Conservation (phyloP, 2,113 vertebrate species). For the Nothoprocta pentlandii region DNA sequence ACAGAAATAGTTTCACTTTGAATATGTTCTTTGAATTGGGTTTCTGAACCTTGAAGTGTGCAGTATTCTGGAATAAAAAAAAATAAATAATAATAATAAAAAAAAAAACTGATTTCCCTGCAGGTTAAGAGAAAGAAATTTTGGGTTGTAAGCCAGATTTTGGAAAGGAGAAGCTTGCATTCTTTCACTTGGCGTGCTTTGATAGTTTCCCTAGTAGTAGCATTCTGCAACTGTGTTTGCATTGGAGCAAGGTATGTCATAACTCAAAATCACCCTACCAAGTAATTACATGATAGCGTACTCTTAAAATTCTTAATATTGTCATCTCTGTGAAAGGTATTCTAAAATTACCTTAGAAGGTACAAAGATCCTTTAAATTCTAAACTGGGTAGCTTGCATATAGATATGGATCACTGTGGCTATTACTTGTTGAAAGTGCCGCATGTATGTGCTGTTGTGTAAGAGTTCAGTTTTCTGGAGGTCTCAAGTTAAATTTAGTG, state of each 20-base stretch:
- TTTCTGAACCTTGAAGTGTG: not conserved
- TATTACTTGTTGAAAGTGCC: not conserved
- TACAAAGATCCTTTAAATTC: not conserved
- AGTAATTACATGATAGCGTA: not conserved
- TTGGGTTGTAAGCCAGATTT: not conserved
- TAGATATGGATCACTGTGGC: not conserved
- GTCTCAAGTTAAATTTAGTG: not conserved
- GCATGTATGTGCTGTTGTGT: rapidly evolving
- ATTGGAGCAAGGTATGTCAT: not conserved
- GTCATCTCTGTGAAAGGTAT: not conserved
- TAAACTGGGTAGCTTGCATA: not conserved
- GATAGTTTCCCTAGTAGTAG: not conserved
- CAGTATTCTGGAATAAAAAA: not conserved
- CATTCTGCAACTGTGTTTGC: not conserved
- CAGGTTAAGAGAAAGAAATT: not conserved
- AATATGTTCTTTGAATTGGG: not conserved
- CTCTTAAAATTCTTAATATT: not conserved
- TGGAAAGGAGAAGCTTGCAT: not conserved
- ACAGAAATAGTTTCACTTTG: not conserved
- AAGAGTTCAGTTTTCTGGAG: not conserved
- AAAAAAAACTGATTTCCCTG: not conserved
- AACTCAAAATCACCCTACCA: not conserved
- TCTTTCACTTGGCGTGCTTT: not conserved
- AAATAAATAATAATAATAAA: no score
- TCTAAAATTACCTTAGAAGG: not conserved